Percentiles rank a stretch among this genome's conserved stretches.
Conservation (phyloP, 2,797 vertebrate genomes). For the Sebastes iracundus region DNA sequence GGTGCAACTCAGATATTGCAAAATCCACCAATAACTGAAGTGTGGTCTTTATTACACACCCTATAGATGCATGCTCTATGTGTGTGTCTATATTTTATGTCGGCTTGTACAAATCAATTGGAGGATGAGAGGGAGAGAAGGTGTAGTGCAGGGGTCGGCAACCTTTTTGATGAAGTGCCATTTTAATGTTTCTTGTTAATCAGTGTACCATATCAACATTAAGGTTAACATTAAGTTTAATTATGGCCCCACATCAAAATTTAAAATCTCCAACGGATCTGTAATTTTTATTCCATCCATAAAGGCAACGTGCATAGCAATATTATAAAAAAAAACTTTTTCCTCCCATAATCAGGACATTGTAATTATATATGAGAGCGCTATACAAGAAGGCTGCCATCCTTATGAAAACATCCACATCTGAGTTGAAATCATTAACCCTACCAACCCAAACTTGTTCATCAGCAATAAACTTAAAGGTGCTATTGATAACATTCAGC, state of each 20-base stretch:
- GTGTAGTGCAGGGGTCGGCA: background rate
- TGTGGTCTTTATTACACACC: background rate
- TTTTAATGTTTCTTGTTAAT: background rate
- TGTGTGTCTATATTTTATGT: background rate
- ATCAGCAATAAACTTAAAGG: too few relatives aligned
- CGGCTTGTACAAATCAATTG: background rate
- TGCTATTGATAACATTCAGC: too few relatives aligned
- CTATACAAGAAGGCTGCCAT: too few relatives aligned
- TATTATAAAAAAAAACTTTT: background rate
- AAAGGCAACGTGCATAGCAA: background rate
- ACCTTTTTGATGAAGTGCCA: background rate
- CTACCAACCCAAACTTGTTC: too few relatives aligned
- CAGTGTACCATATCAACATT: too few relatives aligned
- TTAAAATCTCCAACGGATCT: background rate
- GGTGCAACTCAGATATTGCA: background rate
- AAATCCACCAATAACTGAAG: background rate
- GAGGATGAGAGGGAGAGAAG: constrained; percentile 2
- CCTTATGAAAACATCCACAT: too few relatives aligned
- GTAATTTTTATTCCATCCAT: background rate
- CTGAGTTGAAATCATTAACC: too few relatives aligned
- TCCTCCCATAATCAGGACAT: too few relatives aligned
- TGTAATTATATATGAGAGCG: too few relatives aligned
- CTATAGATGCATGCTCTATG: background rate
- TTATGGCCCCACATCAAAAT: background rate
- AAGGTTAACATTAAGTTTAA: background rate